These are phyloP conservation scores for Sipha flava DNA, from an alignment of 1,140 invertebrate species.

Conservation along the genomic window DNA sequence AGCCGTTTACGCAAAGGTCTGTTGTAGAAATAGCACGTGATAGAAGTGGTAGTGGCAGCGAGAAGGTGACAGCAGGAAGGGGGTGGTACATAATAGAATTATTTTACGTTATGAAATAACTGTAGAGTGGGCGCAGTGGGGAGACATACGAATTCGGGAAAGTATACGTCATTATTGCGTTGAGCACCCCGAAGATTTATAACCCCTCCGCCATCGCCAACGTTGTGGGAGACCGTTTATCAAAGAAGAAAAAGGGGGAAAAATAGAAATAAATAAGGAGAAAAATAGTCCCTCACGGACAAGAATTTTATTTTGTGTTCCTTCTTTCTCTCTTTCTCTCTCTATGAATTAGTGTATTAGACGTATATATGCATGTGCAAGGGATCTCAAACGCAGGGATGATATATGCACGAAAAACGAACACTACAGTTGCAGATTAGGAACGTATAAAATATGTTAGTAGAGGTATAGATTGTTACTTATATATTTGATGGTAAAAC, in stretches of 20 bases:
- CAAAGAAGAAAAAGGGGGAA: background rate
- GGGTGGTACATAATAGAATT: background rate
- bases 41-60: no score
- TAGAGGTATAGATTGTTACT: no score
- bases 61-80: background rate
- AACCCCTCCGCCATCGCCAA: no score
- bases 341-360: background rate
- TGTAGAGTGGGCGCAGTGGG: background rate
- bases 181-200: constrained; percentile 3
- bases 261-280: background rate
- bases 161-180: constrained; percentile 13
- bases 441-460: no score
- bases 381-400: no score
- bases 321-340: background rate
- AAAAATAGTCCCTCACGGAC: background rate
- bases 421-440: no score
- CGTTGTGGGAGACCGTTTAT: background rate
- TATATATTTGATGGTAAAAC: no score
- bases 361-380: no score
- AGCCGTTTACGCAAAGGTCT: background rate
- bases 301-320: background rate
- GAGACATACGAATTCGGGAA: background rate
- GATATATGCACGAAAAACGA: no score
- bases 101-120: background rate
- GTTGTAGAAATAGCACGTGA: no score